Base-by-base conservation (phyloP, 2,888 invertebrate genomes). In the Camptogramma bilineatum region DNA sequence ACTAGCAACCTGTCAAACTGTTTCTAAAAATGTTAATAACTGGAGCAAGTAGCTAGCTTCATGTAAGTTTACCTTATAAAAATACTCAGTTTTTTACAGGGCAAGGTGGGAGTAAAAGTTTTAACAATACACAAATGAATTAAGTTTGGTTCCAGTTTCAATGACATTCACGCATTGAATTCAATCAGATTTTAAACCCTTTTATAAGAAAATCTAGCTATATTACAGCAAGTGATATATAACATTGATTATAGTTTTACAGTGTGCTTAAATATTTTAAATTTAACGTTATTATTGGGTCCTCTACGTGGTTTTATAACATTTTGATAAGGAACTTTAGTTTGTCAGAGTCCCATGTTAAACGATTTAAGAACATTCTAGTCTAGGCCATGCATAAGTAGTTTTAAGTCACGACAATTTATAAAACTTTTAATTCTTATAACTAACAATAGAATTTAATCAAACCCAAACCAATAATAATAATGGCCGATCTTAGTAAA, bases 91-190 rank as follows among this genome's bases (percentile, higher is more conserved):
- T 60, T 64, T 61, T 39, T 46, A 55, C 57, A 62, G 67, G 53
- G 34, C 54, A 70, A 69, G 69, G 73, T 73, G 65, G 71, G 44
- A 31, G 34, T 65, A 64, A 65, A 64, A 64, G 57, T 53, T 67
- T 59, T 64, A 39, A 54, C 52, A 62, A 62, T 47, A 59, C 31
- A 19, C 18, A 52, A 42, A 57, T 39, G 52, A 42, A 24, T 52
- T 19, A 39, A 24, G 21, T 42, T 52, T 21, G 39, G 4, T 56
- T 39, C 9, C 9, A 28, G 24, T 16, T 24, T 57, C 50, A 16
- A 54, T 31, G 18, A 21, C 34, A 28, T 55, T 58, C 55, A 59
- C 52, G 31, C 47, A 57, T 48, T 18, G 47, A 21, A 52, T 17
- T 46, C 24, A 39, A 56, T 34, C 19, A 39, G 34, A 44, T 65